Conservation (phyloP, 2,797 vertebrate species). For the Cryptoprocta ferox region DNA sequence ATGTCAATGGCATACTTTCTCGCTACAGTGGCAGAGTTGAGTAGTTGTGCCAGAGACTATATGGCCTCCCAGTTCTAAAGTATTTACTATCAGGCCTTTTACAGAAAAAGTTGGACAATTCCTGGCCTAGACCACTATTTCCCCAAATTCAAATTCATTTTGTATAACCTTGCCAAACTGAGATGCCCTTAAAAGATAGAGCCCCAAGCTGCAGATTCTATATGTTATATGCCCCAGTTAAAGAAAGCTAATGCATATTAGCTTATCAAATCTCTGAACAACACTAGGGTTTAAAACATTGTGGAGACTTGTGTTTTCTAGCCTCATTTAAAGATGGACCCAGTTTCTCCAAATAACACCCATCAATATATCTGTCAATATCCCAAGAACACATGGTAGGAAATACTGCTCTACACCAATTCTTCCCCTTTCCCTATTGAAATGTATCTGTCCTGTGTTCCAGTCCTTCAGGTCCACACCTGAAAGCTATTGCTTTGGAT, state of each 20-base stretch:
- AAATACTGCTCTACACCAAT: neutral
- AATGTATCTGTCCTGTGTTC: neutral
- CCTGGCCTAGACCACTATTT: neutral
- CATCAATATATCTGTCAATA: neutral
- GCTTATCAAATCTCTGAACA: neutral
- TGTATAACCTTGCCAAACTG: neutral
- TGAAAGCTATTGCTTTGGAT: neutral
- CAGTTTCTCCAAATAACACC: neutral
- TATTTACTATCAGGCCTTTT: neutral
- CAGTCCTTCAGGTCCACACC: neutral
- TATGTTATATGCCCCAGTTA: neutral
- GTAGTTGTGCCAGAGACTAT: neutral
- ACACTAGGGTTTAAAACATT: neutral
- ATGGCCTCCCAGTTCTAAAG: neutral
- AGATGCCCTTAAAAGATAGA: neutral
- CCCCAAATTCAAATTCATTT: neutral
- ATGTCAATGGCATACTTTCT: neutral
- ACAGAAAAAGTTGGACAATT: neutral
- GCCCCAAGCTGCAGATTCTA: neutral
- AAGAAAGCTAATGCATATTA: neutral
- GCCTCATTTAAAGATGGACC: neutral
- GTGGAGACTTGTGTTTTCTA: neutral
- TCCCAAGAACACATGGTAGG: neutral
- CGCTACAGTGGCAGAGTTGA: neutral
- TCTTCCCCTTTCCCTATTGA: neutral